Base-by-base conservation (phyloP, 1,140 invertebrate species). In the Drosophila nigrodunni region DNA sequence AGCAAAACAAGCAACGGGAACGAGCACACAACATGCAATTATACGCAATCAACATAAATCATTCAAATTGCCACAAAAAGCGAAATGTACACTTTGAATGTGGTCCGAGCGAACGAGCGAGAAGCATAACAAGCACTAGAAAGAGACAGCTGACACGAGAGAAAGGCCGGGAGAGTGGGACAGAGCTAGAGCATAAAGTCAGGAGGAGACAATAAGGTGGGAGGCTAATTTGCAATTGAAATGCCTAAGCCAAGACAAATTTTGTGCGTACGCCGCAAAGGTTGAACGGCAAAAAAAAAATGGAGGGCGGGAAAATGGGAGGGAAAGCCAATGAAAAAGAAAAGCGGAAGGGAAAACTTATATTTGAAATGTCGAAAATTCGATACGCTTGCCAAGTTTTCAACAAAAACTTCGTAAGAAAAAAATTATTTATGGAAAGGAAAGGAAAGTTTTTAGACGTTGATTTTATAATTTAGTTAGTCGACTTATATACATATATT, bases 11-110 rank as follows among this genome's bases (percentile, higher is more conserved):
- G 21, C 2, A 9, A 25, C 15, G 57, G 4, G 21, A 67, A 44
- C 21, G 58, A 69, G 79, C 59, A 82, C 71, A 79, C 75, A 86
- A 87, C 82, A 88, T 87, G 83, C 82, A 87, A 87, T 87, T 87
- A 87, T 88, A 87, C 82, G 82, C 82, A 87, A 87, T 87, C 82
- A 87, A 87, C 82, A 87, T 87, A 87, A 87, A 87, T 87, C 82
- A 87, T 87, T 87, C 83, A 87, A 87, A 88, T 87, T 87, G 82
- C 83, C 82, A 50, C 66, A 75, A 59, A 62, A 74, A 64, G 62
- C 57, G 65, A 71, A 75, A 75, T 75, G 67, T 75, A 75, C 67
- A 64, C 73, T 70, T 50, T 60, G 67, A 64, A 70, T 70, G 67
- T 61, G 72, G 72, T 69, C 66, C 66, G 66, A 65, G 59, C 62